Base-by-base conservation (phyloP, 2,888 invertebrate genomes). In the Pristionchus mayeri region DNA sequence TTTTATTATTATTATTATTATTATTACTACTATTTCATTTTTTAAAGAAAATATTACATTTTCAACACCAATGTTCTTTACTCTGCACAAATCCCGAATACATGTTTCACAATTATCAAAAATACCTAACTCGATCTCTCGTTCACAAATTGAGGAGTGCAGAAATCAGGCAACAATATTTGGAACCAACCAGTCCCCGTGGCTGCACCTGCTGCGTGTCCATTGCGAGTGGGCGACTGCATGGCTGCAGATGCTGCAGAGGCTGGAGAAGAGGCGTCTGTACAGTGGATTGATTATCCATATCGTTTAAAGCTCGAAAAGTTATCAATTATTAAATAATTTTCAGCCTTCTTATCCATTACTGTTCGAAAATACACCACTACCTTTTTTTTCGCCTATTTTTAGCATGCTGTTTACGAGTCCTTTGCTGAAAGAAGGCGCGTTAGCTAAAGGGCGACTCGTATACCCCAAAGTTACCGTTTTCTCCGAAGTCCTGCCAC, bases 401-500 rank as follows among this genome's bases (percentile, higher is more conserved):
- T 60, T 40, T 18, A 16, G 21, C 44, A 87, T 87, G 87, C 54
- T 87, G 13, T 87, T 87, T 71, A 86, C 88, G 40, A 86, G 86
- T 30, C 88, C 88, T 7, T 30, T 89, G 21, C 82, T 88, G 13
- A 88, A 87, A 85, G 87, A 88, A 63, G 75, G 84, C 40, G 88
- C 88, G 16, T 54, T 89, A 57, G 88, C 90, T 1, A 85, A 85
- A 21, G 87, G 88, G 27, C 84, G 86, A 63, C 83, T 87, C 30
- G 86, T 88, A 13, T 90, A 89, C 57, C 89, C 89, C 3, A 89
- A 89, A 83, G 86, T 88, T 3, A 84, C 86, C n/a, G 85, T 87
- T 7, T 91, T 89, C 86, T 89, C 88, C 24, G 91, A 91, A 86
- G 88, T 91, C 71, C 63, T 90, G 50, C 91, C 91, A 27, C 86